Conservation (phyloP, 2,888 invertebrate genomes). For the Apoda limacodes region DNA sequence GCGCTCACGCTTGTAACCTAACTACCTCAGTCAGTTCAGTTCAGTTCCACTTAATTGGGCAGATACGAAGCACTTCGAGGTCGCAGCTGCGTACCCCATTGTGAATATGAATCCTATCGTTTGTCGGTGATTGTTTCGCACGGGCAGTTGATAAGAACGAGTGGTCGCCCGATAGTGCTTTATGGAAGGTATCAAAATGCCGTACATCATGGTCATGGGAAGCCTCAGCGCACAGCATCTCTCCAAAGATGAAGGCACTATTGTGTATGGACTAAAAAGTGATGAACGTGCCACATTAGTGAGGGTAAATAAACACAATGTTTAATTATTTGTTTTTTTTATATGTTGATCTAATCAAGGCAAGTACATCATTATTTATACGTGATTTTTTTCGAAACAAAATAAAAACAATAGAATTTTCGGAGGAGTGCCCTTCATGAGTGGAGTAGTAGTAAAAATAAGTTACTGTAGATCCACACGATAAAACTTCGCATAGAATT, state of each 20-base stretch:
- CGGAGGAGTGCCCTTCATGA: no score
- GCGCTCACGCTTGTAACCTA: conserved; percentile 30
- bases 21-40: no score
- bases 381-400: no score
- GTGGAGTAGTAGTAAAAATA: no score
- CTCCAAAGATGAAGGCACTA: conserved; percentile 57
- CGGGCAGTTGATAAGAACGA: conserved; percentile 9
- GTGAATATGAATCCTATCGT: conserved; percentile 34
- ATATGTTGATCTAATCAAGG: no score
- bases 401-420: no score
- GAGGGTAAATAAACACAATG: no score
- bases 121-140: conserved; percentile 28
- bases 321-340: no score
- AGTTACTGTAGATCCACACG: no score
- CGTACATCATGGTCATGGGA: conserved; percentile 65
- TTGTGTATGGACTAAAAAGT: conserved; percentile 59
- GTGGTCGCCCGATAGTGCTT: conserved; percentile 6
- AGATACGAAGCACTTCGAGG: conserved; percentile 11
- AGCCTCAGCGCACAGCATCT: conserved; percentile 54
- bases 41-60: no score
- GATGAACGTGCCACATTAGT: conserved; percentile 45
- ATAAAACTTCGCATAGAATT: no score
- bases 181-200: conserved; percentile 37
- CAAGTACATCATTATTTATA: no score
- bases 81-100: conserved; percentile 11